Base-by-base conservation (phyloP, 2,888 invertebrate genomes). In the Willowsia nigromaculata region DNA sequence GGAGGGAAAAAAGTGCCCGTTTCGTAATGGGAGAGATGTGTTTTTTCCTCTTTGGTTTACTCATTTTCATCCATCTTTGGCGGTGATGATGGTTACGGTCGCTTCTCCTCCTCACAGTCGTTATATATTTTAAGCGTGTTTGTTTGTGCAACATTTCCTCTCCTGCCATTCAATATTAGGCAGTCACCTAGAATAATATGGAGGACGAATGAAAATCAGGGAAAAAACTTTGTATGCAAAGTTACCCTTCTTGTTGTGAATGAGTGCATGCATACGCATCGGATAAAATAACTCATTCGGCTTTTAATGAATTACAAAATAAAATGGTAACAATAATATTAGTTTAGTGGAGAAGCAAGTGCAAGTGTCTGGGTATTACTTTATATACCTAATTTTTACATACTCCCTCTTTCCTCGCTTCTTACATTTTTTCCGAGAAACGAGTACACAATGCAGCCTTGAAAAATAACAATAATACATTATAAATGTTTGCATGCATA, bases 61-160 rank as follows among this genome's bases (percentile, higher is more conserved):
- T 86, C 80, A 65, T 86, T 80, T 80, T 80, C 81, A 78, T 65
- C 65, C 59, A 78, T 86, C 37, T 80, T 81, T 81, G 87, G 81
- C 80, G 47, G 30, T 80, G 56, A 37, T 25, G 47, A 33, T 56
- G 56, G 47, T 27, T 40, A 74, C 47, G 27, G 50, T 27, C 43
- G 74, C 47, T 74, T 30, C 30, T 47, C 50, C 76, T 43, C 37
- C 40, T 33, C n/a, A n/a, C n/a, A n/a, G n/a, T n/a, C n/a, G n/a
- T n/a, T n/a, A n/a, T n/a, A n/a, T n/a, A n/a, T n/a, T 53, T n/a
- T 50, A 78, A 53, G 53, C 33, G 30, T 59, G 59, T 86, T 86
- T 86, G 86, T 86, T 86, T 86, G 86, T 78, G 80, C 68, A 86
- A 62, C 86, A 80, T 78, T 86, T 85, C 62, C 80, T 78, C 25